phyloP scores from a whole-genome alignment of 2,888 invertebrate species.

The Nebria salina region DNA sequence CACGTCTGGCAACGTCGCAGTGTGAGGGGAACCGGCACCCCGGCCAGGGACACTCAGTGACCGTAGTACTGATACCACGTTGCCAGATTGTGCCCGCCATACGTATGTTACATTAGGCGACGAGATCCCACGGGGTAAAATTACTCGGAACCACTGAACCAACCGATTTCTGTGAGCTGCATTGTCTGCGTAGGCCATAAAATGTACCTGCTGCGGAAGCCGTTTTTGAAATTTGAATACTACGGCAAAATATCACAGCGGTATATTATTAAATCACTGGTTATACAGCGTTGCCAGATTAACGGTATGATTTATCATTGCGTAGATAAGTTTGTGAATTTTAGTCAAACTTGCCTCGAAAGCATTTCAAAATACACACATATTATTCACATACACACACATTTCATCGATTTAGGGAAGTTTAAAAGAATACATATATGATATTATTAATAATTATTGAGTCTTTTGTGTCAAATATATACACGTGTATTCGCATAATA shows the following conservation, averaged over 20 bases:
- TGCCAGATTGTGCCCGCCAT: neutral
- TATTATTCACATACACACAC: too few relatives aligned
- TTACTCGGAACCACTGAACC: conserved; percentile 32
- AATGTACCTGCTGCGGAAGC: conserved; percentile 37
- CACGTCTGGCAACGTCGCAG: conserved; percentile 27
- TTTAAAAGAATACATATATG: too few relatives aligned
- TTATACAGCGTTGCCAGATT: neutral
- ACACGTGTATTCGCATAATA: too few relatives aligned
- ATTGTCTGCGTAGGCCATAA: conserved; percentile 27
- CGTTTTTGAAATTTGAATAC: conserved; percentile 36
- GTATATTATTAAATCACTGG: neutral
- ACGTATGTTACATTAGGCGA: neutral
- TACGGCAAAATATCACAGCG: conserved; percentile 5
- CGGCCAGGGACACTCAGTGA: conserved; percentile 24
- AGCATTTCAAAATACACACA: too few relatives aligned
- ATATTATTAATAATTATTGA: too few relatives aligned
- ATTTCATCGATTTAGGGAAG: too few relatives aligned
- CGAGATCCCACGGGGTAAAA: neutral
- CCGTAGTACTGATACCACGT: conserved; percentile 14
- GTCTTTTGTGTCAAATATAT: too few relatives aligned
- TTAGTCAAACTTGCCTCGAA: too few relatives aligned
- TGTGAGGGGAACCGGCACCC: conserved; percentile 25
- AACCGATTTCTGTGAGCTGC: conserved; percentile 10
- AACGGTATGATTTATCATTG: neutral
- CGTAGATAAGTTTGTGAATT: too few relatives aligned